phyloP scores from a whole-genome alignment of 2,797 vertebrate genomes.

The Nyctibius grandis region DNA sequence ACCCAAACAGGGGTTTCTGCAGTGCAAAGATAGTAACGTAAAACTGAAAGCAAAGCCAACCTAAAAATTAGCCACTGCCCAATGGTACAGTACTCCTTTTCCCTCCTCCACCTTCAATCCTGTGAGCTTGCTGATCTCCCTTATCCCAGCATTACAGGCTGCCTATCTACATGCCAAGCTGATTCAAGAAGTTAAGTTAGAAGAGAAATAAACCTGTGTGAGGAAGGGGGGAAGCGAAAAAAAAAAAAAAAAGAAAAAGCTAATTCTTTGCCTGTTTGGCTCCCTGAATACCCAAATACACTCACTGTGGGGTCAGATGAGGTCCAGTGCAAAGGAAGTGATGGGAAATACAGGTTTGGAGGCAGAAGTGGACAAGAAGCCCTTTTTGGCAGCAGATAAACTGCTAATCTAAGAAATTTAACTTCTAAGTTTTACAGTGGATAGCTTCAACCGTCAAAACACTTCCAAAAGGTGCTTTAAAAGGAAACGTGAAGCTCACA shows the following conservation, averaged over 20 bases:
- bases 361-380: not conserved
- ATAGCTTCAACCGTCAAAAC: not conserved
- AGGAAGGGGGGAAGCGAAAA: fast-evolving
- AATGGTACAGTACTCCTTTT: not conserved
- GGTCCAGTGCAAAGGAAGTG: not conserved
- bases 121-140: not conserved
- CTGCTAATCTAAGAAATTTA: not conserved
- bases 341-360: not conserved
- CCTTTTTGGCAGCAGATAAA: not conserved
- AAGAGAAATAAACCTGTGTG: not conserved
- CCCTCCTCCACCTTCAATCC: not conserved
- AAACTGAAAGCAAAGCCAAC: not conserved
- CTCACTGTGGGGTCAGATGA: not conserved
- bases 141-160: not conserved
- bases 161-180: not conserved
- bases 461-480: not conserved
- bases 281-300: not conserved
- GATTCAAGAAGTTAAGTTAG: not conserved
- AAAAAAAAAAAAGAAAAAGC: not conserved
- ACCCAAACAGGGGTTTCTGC: not conserved
- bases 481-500: not conserved
- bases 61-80: not conserved
- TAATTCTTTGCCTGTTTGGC: not conserved
- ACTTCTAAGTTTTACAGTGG: not conserved
- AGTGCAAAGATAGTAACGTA: not conserved